Conservation (phyloP, 37 sponge, comb jelly and placozoan species). For the Trichoplax adhaerens region DNA sequence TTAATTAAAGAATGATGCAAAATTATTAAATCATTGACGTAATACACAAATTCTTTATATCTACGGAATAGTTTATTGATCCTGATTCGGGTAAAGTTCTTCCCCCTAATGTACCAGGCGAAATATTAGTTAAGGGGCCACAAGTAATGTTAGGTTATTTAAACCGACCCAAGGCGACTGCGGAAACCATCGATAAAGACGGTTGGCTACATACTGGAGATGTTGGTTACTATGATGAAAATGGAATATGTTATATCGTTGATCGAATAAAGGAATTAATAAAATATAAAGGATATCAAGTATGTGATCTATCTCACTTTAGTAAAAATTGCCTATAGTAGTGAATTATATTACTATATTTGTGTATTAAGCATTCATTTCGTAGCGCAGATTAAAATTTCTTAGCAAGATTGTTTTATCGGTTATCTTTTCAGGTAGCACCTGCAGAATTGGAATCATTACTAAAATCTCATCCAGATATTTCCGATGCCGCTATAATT, state of each 20-base stretch:
- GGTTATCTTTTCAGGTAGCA: constrained; percentile 29
- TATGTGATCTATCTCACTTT: no score
- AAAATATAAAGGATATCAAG: constrained; percentile 62
- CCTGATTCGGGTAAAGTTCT: constrained; percentile 21
- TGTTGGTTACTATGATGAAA: constrained; percentile 62
- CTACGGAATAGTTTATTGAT: constrained; percentile 12
- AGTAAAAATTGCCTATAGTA: no score
- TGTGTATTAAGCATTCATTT: no score
- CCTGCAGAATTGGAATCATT: constrained; percentile 81
- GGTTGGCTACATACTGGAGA: constrained; percentile 74
- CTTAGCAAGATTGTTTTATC: no score
- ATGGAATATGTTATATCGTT: constrained; percentile 59
- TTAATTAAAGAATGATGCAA: no score
- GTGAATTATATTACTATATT: no score
- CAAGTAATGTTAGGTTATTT: constrained; percentile 77
- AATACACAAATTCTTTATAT: no score
- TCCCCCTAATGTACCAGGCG: constrained; percentile 35
- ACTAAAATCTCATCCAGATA: constrained; percentile 45
- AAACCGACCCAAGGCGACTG: constrained; percentile 55
- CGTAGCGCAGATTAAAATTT: no score
- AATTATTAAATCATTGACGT: no score
- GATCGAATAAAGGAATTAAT: constrained; percentile 85
- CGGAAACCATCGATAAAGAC: constrained; percentile 32
- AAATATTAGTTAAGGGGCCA: constrained; percentile 51
- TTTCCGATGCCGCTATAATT: constrained; percentile 72